phyloP scores from a whole-genome alignment of 2,113 vertebrate genomes.

The Aramus guarauna region DNA sequence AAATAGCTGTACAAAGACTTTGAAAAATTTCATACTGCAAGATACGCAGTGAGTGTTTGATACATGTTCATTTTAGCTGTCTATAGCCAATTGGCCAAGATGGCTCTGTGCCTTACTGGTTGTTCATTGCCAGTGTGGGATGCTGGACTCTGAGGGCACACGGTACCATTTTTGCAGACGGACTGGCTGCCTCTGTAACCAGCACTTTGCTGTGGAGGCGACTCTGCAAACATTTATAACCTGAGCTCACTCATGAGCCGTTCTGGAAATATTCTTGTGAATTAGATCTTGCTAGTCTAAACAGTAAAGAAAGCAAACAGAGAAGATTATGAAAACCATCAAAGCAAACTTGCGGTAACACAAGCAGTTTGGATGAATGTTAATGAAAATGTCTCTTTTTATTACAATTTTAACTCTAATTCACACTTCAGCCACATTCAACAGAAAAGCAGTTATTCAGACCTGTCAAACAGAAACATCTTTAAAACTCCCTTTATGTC shows the following conservation, averaged over 20 bases:
- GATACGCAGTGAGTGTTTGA: background rate
- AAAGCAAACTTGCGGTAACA: background rate
- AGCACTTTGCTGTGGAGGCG: background rate
- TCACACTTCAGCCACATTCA: background rate
- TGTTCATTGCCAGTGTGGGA: background rate
- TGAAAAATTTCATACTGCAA: background rate
- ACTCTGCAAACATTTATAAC: background rate
- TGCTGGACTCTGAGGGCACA: background rate
- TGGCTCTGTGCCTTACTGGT: background rate
- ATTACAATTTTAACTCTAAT: background rate
- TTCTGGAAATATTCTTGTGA: background rate
- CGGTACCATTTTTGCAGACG: background rate
- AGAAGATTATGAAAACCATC: background rate
- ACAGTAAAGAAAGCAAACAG: background rate
- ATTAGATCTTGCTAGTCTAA: background rate
- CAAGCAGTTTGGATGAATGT: background rate
- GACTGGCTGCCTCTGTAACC: background rate
- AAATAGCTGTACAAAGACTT: background rate
- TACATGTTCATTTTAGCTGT: background rate
- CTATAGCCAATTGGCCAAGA: background rate
- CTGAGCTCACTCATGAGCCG: background rate
- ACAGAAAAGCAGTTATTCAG: background rate
- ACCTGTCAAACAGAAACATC: background rate
- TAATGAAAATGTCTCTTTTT: background rate
- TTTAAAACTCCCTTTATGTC: constrained; percentile 10